phyloP scores from a whole-genome alignment of 2,113 vertebrate genomes.

The Hippocampus mohnikei region DNA sequence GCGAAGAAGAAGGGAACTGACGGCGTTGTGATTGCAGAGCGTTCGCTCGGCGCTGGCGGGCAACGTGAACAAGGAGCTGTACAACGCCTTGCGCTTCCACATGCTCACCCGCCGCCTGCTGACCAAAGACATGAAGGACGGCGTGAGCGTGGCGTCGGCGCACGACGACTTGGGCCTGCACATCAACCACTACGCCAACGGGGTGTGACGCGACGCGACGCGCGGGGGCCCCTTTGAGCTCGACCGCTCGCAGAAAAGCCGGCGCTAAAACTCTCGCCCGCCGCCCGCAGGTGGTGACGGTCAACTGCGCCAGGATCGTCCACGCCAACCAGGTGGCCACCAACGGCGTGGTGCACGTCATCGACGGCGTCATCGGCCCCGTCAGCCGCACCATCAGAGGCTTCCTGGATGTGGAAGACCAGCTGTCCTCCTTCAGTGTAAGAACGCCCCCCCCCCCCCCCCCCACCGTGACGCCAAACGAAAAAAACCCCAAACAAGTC shows the following conservation, averaged over 20 bases:
- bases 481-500: neutral
- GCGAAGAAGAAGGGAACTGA: no score
- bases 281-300: conserved; percentile 86
- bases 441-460: conserved; percentile 6
- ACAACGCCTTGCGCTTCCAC: conserved; percentile 86
- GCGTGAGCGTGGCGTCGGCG: conserved; percentile 82
- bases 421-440: conserved; percentile 83
- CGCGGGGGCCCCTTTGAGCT: no score
- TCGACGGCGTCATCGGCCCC: conserved; percentile 85
- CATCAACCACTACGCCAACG: conserved; percentile 94
- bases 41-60: conserved; percentile 75
- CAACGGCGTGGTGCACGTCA: conserved; percentile 92
- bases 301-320: conserved; percentile 93
- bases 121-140: conserved; percentile 92
- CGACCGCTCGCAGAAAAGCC: no score
- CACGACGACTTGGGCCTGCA: conserved; percentile 79
- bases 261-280: neutral
- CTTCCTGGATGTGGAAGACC: conserved; percentile 76
- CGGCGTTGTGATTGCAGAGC: conserved; percentile 61
- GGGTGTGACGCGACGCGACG: no score
- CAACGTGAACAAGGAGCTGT: conserved; percentile 86
- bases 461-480: no score
- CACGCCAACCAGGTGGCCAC: conserved; percentile 93
- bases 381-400: conserved; percentile 82
- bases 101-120: conserved; percentile 86